phyloP scores from a whole-genome alignment of 1,140 invertebrate genomes.

The Brachystomella parvula region DNA sequence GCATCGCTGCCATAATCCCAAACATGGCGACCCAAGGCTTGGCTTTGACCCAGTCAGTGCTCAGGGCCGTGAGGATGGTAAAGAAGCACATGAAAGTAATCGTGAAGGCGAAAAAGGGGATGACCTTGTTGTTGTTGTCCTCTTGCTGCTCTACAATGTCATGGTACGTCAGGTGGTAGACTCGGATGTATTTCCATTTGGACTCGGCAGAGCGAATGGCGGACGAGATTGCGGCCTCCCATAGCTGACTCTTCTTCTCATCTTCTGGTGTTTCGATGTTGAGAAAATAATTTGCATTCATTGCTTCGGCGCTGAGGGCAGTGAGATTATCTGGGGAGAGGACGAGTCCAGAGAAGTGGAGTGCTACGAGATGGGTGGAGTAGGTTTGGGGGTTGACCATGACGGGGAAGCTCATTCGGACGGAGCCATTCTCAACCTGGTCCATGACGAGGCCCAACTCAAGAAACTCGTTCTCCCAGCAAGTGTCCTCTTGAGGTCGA shows the following conservation, averaged over 20 bases:
- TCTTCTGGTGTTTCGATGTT: not conserved
- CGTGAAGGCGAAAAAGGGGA: slow-evolving; percentile 79
- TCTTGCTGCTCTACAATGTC: slow-evolving; percentile 79
- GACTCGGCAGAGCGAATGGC: slow-evolving; percentile 44
- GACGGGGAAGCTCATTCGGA: not conserved
- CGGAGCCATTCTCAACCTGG: not conserved
- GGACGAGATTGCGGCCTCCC: not conserved
- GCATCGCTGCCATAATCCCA: slow-evolving; percentile 77
- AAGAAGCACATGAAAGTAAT: slow-evolving; percentile 77
- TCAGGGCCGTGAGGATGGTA: slow-evolving; percentile 58
- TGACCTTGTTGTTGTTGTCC: slow-evolving; percentile 73
- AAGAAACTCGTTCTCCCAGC: not conserved
- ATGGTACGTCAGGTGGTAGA: slow-evolving; percentile 71
- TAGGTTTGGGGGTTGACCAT: not conserved
- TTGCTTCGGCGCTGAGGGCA: not conserved
- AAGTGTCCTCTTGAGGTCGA: not conserved
- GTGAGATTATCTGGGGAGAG: not conserved
- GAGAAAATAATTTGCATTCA: slow-evolving; percentile 8
- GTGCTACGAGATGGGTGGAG: not conserved
- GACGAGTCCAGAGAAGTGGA: not conserved
- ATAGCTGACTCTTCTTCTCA: not conserved
- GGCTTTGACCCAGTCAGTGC: slow-evolving; percentile 73
- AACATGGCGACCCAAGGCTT: slow-evolving; percentile 84
- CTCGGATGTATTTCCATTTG: slow-evolving; percentile 66
- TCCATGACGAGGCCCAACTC: not conserved